Evolutionary conservation across 2,797 vertebrate species (phyloP), one percentile per base, ranked within the genome.

Genomic region (Tapirus indicus): DNA sequence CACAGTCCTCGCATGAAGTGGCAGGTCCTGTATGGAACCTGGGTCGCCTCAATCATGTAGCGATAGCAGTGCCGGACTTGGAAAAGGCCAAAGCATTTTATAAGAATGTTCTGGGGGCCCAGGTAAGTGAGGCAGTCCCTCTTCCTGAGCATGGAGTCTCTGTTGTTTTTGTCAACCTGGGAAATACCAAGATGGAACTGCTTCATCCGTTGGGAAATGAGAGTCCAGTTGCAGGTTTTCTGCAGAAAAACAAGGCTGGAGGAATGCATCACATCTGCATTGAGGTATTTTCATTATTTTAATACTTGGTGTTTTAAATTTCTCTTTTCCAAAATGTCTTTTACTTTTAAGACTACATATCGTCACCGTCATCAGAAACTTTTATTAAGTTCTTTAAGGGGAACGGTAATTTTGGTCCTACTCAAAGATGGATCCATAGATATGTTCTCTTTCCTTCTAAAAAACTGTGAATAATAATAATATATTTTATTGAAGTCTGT

Each of bases 251-350:
- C 98, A 99, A 99, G 96, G 98, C 99, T 29, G 99, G 99, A 97
- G 99, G 99, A 88, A 99, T 99, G 99, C 99, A 99, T 97, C 99
- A 99, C 91, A 99, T 99, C 98, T 99, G 99, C 97, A 99, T 99
- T 29, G 99, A 99, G 99, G 99, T 99, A 98, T 79, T 66, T 38
- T 38, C 27, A 6, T 68, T 44, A 6, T 35, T 79, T 80, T 21
- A 35, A 2, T 69, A 18, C 74, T 41, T 66, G 10, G 7, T 72
- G 14, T 29, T 92, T 62, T 71, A 41, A 68, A 14, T 71, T 58
- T 74, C 54, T 90, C 32, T 23, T 74, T 88, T 35, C 11, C 23
- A 95, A 27, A 87, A 8, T 91, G 27, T 44, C 71, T 95, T 79
- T 58, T 75, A 16, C 16, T 89, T 60, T 49, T 32, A 66, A 77